Evolutionary conservation across 2,797 vertebrate genomes (phyloP).

Genomic region (Liparis tanakae): DNA sequence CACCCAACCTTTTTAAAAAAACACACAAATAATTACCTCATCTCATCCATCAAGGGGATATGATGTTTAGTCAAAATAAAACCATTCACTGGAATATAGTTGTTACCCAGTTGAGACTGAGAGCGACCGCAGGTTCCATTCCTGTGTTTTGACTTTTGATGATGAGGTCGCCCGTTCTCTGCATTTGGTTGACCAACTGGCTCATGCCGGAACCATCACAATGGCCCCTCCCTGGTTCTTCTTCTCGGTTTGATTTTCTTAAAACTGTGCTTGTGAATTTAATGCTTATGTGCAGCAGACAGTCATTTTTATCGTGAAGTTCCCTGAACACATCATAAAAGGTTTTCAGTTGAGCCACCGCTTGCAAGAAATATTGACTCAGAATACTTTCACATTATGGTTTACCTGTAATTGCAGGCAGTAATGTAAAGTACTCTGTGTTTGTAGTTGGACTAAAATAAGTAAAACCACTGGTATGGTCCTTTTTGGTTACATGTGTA

Average conservation of each 20-base stretch:
- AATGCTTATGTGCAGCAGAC: background rate
- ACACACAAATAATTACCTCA: background rate
- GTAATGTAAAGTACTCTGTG: background rate
- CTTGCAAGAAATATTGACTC: background rate
- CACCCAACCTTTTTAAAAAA: conserved; percentile 1
- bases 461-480: conserved; percentile 22
- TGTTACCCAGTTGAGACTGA: background rate
- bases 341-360: background rate
- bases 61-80: background rate
- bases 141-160: background rate
- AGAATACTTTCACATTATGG: conserved; percentile 1
- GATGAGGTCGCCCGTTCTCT: background rate
- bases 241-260: background rate
- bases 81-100: background rate
- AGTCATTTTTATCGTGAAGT: background rate
- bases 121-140: background rate
- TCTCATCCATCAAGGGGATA: background rate
- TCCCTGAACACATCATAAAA: background rate
- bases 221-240: background rate
- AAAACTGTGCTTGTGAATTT: background rate
- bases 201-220: background rate
- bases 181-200: background rate
- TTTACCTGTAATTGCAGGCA: background rate
- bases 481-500: conserved; percentile 13
- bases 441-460: conserved; percentile 33